Conservation (phyloP, 2,797 vertebrate species). For the Passerculus sandwichensis region DNA sequence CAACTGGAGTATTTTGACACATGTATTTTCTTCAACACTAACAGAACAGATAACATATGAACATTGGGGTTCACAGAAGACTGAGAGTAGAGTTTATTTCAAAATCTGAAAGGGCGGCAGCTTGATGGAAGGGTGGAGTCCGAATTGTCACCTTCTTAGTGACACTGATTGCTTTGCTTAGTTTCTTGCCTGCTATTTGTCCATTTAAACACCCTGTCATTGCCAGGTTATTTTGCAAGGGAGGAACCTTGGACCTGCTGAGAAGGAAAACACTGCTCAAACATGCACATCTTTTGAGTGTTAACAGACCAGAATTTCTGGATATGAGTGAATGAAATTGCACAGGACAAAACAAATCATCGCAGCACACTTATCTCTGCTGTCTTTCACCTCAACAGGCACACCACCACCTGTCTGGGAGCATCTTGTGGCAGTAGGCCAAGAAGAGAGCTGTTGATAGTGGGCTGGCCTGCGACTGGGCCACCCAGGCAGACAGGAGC, state of each 20-base stretch:
- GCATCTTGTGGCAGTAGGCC: not conserved
- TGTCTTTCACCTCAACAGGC: not conserved
- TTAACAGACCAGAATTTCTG: not conserved
- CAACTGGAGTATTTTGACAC: not conserved
- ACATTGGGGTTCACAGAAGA: not conserved
- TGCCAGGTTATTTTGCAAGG: not conserved
- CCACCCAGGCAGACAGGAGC: not conserved
- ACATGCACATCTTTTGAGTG: not conserved
- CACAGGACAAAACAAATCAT: not conserved
- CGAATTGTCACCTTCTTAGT: not conserved
- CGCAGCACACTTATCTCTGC: not conserved
- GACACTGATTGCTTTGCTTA: not conserved
- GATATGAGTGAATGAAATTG: not conserved
- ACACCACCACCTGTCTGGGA: not conserved
- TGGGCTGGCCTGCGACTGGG: not conserved
- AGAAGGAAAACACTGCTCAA: not conserved
- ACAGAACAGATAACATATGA: not conserved
- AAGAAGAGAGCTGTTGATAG: not conserved
- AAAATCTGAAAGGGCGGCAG: not conserved
- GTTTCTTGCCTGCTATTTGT: not conserved
- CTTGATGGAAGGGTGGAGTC: not conserved
- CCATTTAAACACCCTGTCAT: not conserved
- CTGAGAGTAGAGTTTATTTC: not conserved
- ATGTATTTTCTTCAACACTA: not conserved
- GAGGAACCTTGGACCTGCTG: not conserved